Evolutionary conservation across 2,113 vertebrate species (phyloP).

Genomic region (Syngnathus floridae): DNA sequence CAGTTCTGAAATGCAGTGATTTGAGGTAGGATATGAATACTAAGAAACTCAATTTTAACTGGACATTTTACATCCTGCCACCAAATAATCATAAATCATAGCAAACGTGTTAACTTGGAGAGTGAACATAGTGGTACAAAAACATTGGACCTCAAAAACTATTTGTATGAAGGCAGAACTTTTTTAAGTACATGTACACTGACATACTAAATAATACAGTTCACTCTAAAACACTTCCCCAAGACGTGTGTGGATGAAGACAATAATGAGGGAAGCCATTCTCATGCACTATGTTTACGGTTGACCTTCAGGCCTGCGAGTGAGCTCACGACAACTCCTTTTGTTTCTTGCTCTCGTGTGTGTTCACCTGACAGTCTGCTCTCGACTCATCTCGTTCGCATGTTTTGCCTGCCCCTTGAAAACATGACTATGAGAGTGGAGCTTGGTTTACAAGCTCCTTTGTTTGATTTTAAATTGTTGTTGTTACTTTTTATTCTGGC

Average conservation of each 20-base stretch:
- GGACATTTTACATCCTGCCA: neutral
- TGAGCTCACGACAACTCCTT: neutral
- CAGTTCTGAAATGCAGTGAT: no score
- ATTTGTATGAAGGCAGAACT: neutral
- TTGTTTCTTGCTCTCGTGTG: constrained; percentile 1
- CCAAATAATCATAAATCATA: neutral
- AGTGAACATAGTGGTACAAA: neutral
- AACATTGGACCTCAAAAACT: neutral
- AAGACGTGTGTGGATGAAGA: neutral
- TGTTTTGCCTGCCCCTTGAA: constrained; percentile 11
- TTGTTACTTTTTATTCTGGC: neutral
- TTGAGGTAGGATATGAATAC: no score
- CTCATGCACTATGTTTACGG: constrained; percentile 9
- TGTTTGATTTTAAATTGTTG: neutral
- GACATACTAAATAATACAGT: neutral
- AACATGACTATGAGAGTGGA: neutral
- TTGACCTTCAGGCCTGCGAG: constrained; percentile 15
- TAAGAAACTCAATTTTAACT: neutral
- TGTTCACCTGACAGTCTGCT: constrained; percentile 13
- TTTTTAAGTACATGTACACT: neutral
- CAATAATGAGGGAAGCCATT: constrained; percentile 18
- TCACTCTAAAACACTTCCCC: neutral
- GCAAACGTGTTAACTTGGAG: neutral
- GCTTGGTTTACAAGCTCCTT: neutral
- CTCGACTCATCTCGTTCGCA: constrained; percentile 6